Evolutionary conservation across 2,797 vertebrate species (phyloP), one percentile per base, ranked within the genome.

Genomic region (Pteronotus mesoamericanus): DNA sequence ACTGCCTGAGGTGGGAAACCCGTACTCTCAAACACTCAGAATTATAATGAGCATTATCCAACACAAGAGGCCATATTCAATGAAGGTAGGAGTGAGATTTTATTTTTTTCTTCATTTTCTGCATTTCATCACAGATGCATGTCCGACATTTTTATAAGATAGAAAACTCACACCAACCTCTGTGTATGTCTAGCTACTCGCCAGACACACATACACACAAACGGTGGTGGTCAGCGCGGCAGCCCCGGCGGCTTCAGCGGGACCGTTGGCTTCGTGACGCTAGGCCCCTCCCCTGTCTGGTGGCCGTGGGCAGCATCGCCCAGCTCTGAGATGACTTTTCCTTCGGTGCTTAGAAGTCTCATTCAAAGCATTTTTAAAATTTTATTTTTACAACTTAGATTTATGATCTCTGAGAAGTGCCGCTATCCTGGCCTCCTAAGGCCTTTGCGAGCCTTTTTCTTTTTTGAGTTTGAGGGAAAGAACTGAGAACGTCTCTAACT

Each of bases 1-100:
- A 0, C 98, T 99, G 97, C 99, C 99, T 39, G 98, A 99, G 86
- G 96, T 99, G 97, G 99, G 99, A 97, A 99, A 98, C 94, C 98
- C 99, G 0, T 92, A 99, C 89, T 99, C 99, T 7, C 99, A 98
- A 92, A 99, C 99, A 94, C 93, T 99, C 34, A 98, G 98, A 72
- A 98, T 98, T 94, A 98, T 99, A 94, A 98, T 99, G 96, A 88
- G 93, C 46, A 96, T 82, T 22, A 98, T 99, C 95, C 99, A 99
- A 55, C 98, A 98, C 66, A 99, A 98, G 96, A 99, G 98, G 94
- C 98, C 99, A 2, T 98, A 99, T 97, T 99, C 99, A 0, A 99
- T 99, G 99, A 99, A 99, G 99, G 99, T 99, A 99, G 93, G 93
- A 78, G 69, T 29, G n/a, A 57, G 4, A 46, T n/a, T 71, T 71